Percentiles rank a stretch among this genome's conserved stretches.
Conservation (phyloP, 2,113 vertebrate species). For the Lates calcarifer region DNA sequence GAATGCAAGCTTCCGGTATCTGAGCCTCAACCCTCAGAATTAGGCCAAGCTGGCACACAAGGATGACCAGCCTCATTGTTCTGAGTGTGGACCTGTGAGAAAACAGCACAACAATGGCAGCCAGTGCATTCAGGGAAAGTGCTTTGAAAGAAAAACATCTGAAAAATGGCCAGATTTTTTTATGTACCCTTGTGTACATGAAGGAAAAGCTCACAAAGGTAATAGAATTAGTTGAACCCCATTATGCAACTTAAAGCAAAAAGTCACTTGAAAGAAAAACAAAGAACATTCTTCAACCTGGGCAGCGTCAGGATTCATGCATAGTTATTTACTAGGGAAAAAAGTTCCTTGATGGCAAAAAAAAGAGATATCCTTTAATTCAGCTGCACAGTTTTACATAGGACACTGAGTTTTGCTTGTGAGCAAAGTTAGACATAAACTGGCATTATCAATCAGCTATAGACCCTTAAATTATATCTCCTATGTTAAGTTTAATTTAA, state of each 20-base stretch:
- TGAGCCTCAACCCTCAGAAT: conserved; percentile 71
- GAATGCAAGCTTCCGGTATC: background rate
- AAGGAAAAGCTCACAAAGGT: background rate
- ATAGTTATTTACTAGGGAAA: background rate
- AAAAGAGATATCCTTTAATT: background rate
- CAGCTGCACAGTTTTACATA: background rate
- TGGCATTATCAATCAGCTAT: background rate
- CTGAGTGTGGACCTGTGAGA: conserved; percentile 40
- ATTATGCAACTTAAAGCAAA: conserved; percentile 14
- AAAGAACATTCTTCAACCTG: background rate
- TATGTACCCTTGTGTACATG: background rate
- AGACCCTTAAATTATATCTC: background rate
- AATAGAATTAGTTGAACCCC: background rate
- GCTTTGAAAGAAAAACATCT: conserved; percentile 30
- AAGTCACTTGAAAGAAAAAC: background rate
- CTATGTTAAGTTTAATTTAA: background rate
- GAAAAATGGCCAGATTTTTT: background rate
- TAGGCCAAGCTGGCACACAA: conserved; percentile 73
- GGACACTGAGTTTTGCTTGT: background rate
- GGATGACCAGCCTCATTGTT: conserved; percentile 74
- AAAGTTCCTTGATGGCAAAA: background rate
- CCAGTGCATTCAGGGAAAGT: conserved; percentile 6
- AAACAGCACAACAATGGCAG: conserved; percentile 29
- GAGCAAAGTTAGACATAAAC: background rate
- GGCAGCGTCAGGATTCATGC: background rate